These are phyloP conservation scores for Centrocercus urophasianus DNA, from an alignment of 2,113 vertebrate genomes.

Conservation along the genomic window DNA sequence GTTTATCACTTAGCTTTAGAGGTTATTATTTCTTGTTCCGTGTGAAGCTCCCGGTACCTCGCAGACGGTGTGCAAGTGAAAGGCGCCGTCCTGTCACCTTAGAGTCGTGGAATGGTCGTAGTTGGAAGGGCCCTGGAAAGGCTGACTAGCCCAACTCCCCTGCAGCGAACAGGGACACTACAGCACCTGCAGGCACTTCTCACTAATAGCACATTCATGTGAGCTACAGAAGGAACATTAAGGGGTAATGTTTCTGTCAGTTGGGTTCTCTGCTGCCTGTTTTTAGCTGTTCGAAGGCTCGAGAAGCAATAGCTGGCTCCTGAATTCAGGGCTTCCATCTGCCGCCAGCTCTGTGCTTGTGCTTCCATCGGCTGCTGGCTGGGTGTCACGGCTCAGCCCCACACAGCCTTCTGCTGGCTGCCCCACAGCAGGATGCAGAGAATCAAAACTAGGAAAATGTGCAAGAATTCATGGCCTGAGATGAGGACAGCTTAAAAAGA, in stretches of 20 bases:
- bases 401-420: background rate
- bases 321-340: background rate
- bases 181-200: background rate
- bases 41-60: background rate
- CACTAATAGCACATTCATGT: background rate
- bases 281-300: background rate
- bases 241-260: background rate
- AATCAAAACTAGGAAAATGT: background rate
- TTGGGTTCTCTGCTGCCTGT: conserved; percentile 3
- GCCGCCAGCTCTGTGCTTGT: background rate
- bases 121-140: too few relatives aligned
- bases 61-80: background rate
- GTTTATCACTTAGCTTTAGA: background rate
- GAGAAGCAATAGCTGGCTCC: background rate
- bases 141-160: too few relatives aligned
- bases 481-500: too few relatives aligned
- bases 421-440: background rate
- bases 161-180: too few relatives aligned
- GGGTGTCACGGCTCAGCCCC: background rate
- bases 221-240: conserved; percentile 3
- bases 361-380: background rate
- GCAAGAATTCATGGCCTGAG: too few relatives aligned
- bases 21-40: background rate
- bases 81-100: background rate
- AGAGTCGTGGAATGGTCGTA: too few relatives aligned